Conservation (phyloP, 2,888 invertebrate species). For the Limnephilus rhombicus region DNA sequence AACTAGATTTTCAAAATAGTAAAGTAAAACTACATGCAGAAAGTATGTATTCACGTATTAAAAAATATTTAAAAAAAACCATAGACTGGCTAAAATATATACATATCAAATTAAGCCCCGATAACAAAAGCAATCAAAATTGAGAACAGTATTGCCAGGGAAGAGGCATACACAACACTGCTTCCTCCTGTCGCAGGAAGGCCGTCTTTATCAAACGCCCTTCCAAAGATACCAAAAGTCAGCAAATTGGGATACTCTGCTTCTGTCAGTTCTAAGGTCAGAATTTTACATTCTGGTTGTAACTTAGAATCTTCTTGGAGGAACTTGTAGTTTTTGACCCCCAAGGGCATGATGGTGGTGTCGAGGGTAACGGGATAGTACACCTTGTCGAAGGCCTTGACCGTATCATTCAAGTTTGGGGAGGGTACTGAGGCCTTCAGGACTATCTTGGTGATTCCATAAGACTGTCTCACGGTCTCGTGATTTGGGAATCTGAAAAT, state of each 20-base stretch:
- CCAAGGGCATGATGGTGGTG: slow-evolving; percentile 76
- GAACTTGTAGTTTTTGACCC: slow-evolving; percentile 70
- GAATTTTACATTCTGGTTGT: slow-evolving; percentile 65
- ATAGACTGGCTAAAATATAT: not conserved
- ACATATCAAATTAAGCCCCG: not conserved
- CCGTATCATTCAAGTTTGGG: slow-evolving; percentile 68
- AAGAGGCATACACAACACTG: not conserved
- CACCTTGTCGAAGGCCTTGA: slow-evolving; percentile 70
- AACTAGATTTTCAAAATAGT: no score
- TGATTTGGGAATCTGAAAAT: slow-evolving; percentile 75
- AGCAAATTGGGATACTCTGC: slow-evolving; percentile 71
- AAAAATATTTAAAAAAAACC: no score
- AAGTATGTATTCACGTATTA: no score
- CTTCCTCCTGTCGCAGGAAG: slow-evolving; percentile 9
- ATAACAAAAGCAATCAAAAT: not conserved
- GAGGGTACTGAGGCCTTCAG: slow-evolving; percentile 74
- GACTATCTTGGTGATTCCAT: slow-evolving; percentile 74
- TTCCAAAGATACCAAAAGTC: slow-evolving; percentile 77
- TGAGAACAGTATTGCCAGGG: not conserved
- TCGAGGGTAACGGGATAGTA: slow-evolving; percentile 77
- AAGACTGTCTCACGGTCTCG: slow-evolving; percentile 70
- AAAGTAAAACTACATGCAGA: no score
- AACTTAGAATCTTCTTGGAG: slow-evolving; percentile 63
- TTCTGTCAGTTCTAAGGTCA: slow-evolving; percentile 66
- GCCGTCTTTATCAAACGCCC: slow-evolving; percentile 74